A percentile compares a stretch with the other conserved stretches of the same genome.
Evolutionary conservation across 2,888 invertebrate genomes (phyloP).

Genomic region (Eristalinus aeneus): DNA sequence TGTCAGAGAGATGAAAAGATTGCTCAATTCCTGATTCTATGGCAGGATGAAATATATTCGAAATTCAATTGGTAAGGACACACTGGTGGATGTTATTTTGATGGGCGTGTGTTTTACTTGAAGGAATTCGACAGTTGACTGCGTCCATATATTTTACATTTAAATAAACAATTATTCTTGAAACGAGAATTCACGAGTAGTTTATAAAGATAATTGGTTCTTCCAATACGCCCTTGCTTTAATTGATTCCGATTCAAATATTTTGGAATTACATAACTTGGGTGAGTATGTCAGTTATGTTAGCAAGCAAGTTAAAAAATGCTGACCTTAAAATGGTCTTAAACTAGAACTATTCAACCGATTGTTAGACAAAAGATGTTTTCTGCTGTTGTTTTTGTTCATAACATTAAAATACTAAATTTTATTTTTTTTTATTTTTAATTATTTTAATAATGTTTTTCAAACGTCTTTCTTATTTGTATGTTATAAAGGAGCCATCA

Average conservation of each 20-base stretch:
- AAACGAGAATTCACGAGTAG: conserved; percentile 55
- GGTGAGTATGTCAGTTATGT: too few species aligned
- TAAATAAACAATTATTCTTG: conserved; percentile 30
- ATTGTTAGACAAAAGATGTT: too few species aligned
- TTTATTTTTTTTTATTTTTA: too few species aligned
- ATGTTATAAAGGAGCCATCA: too few species aligned
- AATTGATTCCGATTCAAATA: conserved; percentile 30
- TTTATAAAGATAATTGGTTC: conserved; percentile 62
- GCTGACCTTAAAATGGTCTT: too few species aligned
- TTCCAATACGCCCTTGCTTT: neutral
- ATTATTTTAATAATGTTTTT: too few species aligned
- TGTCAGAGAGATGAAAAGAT: conserved; percentile 23
- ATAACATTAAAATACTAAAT: too few species aligned
- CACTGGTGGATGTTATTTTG: neutral
- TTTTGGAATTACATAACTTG: too few species aligned
- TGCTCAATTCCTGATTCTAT: conserved; percentile 8
- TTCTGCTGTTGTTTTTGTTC: too few species aligned
- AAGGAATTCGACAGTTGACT: conserved; percentile 3
- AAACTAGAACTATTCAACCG: too few species aligned
- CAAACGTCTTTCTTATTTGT: too few species aligned
- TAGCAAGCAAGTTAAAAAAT: too few species aligned
- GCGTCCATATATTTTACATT: neutral
- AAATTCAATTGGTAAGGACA: conserved; percentile 18
- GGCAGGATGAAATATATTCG: conserved; percentile 24
- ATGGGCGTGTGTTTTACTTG: conserved; percentile 39